Evolutionary conservation across 2,797 vertebrate species (phyloP).

Genomic region (Cuculus canorus): DNA sequence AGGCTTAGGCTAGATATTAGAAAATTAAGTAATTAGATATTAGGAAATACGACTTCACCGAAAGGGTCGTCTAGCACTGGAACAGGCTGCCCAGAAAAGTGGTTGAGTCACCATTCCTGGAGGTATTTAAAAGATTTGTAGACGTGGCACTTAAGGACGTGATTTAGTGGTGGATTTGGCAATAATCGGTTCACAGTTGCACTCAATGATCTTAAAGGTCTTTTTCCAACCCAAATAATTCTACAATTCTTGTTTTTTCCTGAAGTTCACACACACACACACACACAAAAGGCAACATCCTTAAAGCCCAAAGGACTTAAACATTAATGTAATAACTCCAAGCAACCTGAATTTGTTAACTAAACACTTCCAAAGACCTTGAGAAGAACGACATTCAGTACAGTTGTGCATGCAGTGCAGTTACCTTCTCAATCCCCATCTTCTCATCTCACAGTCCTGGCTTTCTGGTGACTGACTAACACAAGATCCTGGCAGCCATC

Average conservation of each 20-base stretch:
- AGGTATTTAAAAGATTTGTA: no score
- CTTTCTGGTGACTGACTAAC: background rate
- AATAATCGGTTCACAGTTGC: no score
- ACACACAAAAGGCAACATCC: background rate
- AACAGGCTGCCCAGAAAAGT: no score
- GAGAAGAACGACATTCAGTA: background rate
- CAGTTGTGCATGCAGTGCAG: background rate
- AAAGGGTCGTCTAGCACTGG: no score
- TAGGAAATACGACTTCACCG: no score
- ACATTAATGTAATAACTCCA: background rate
- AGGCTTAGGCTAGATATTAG: no score
- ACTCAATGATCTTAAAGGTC: no score
- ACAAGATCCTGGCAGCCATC: accelerated
- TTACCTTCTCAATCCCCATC: background rate
- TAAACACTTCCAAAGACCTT: background rate
- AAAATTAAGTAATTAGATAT: no score
- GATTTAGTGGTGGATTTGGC: no score
- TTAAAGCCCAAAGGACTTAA: background rate
- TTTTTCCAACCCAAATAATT: no score
- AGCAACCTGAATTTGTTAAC: background rate
- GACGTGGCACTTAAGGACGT: no score
- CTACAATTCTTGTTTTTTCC: background rate
- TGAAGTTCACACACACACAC: background rate
- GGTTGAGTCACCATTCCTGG: no score
- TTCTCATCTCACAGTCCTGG: background rate